These are phyloP conservation scores for Tachina grossa DNA, from an alignment of 2,888 invertebrate genomes.

Conservation along the genomic window DNA sequence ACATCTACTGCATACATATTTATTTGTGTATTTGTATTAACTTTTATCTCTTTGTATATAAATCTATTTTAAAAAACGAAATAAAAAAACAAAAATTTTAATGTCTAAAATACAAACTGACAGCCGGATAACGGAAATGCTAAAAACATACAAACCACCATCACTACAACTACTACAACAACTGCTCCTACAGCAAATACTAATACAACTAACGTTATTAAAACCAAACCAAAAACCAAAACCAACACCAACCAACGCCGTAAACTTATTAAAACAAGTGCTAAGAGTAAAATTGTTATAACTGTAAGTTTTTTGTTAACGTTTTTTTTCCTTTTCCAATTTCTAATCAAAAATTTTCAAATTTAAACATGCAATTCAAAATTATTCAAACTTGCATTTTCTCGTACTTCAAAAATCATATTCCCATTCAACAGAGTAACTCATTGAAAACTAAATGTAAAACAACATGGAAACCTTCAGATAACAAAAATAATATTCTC, in stretches of 20 bases:
- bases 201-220: slow-evolving; percentile 43
- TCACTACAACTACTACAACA: slow-evolving; percentile 50
- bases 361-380: slow-evolving; percentile 32
- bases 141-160: slow-evolving; percentile 72
- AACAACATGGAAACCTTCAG: slow-evolving; percentile 36
- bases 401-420: slow-evolving; percentile 24
- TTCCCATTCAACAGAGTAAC: slow-evolving; percentile 35
- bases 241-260: slow-evolving; percentile 67
- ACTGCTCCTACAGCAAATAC: slow-evolving; percentile 22
- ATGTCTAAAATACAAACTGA: slow-evolving; percentile 69
- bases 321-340: slow-evolving; percentile 21
- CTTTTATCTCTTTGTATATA: slow-evolving; percentile 37
- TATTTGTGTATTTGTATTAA: slow-evolving; percentile 1
- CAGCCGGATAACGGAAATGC: slow-evolving; percentile 77
- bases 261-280: slow-evolving; percentile 73
- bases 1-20: slow-evolving; percentile 1
- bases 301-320: slow-evolving; percentile 74
- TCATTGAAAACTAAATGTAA: slow-evolving; percentile 16
- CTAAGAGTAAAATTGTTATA: slow-evolving; percentile 75
- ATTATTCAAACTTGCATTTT: slow-evolving; percentile 6
- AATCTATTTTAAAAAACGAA: slow-evolving; percentile 24
- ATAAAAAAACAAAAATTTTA: slow-evolving; percentile 43
- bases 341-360: slow-evolving; percentile 29
- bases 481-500: slow-evolving; percentile 62
- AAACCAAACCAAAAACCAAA: slow-evolving; percentile 67